A percentile compares a stretch with the other conserved stretches of the same genome.
Conservation (phyloP, 2,113 vertebrate genomes). For the Nothobranchius kuhntae region DNA sequence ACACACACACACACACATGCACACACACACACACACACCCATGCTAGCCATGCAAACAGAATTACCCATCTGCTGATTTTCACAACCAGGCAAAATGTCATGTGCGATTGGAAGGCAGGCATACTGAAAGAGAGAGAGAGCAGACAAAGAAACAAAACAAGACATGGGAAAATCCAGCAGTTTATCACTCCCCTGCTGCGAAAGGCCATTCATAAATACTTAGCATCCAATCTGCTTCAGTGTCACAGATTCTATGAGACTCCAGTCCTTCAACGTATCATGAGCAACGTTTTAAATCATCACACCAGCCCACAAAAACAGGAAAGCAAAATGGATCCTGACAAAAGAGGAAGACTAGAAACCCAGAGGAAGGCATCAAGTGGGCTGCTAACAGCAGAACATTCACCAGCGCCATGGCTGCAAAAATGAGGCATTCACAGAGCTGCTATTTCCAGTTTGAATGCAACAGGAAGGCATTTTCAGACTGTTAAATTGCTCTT, state of each 20-base stretch:
- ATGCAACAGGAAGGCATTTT: constrained; percentile 12
- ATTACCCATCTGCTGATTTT: constrained; percentile 64
- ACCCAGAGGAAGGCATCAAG: constrained; percentile 9
- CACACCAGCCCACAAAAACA: constrained; percentile 19
- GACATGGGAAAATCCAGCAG: constrained; percentile 49
- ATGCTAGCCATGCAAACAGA: constrained; percentile 51
- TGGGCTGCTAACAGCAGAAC: constrained; percentile 20
- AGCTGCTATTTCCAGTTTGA: constrained; percentile 24
- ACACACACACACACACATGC: constrained; percentile 36
- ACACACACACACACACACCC: constrained; percentile 42
- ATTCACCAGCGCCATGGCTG: constrained; percentile 22
- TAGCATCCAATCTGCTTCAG: constrained; percentile 34
- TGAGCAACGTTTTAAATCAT: constrained; percentile 40
- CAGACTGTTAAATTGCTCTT: constrained; percentile 5
- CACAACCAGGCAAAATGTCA: constrained; percentile 53
- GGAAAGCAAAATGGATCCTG: constrained; percentile 43
- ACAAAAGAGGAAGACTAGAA: constrained; percentile 27
- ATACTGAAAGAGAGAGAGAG: constrained; percentile 21
- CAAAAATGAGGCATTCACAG: constrained; percentile 43
- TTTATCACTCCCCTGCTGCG: constrained; percentile 58
- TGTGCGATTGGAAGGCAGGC: constrained; percentile 16
- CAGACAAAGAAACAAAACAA: constrained; percentile 11
- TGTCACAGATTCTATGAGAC: constrained; percentile 40
- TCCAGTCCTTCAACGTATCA: constrained; percentile 22
- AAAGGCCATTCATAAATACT: constrained; percentile 68